These are phyloP conservation scores for Fringilla coelebs DNA, from an alignment of 2,797 vertebrate genomes.

Conservation along the genomic window DNA sequence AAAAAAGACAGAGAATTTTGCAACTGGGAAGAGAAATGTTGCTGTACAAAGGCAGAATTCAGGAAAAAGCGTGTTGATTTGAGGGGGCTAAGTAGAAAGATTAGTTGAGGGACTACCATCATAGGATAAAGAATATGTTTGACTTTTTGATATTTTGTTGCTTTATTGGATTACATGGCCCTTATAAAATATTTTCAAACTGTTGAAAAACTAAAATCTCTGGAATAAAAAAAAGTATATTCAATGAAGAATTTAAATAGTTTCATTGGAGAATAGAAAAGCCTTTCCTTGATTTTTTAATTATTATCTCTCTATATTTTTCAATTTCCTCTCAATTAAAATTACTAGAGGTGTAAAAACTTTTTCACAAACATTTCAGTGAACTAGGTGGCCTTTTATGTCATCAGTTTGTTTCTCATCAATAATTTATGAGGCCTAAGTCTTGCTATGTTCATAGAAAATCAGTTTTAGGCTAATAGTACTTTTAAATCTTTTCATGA, in stretches of 20 bases:
- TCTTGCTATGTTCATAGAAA: not conserved
- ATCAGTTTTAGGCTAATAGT: not conserved
- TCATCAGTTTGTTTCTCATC: not conserved
- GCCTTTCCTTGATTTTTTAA: accelerated
- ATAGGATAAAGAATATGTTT: not conserved
- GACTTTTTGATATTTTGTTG: not conserved
- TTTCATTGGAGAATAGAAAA: not conserved
- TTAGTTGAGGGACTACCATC: not conserved
- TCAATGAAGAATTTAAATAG: not conserved
- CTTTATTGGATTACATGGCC: not conserved
- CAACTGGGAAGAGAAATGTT: not conserved
- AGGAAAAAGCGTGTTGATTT: not conserved
- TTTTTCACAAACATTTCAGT: not conserved
- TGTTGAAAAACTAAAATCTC: not conserved
- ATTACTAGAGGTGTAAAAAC: not conserved
- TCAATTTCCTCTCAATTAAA: not conserved
- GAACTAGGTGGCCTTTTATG: not conserved
- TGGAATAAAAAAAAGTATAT: not conserved
- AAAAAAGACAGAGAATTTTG: not conserved
- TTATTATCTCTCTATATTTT: not conserved
- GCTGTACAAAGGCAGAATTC: not conserved
- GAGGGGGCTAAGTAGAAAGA: not conserved
- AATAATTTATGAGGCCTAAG: not conserved
- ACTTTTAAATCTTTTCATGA: not conserved
- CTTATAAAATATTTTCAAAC: not conserved